Conservation (phyloP, 2,888 invertebrate species). For the Pinctada fucata region DNA sequence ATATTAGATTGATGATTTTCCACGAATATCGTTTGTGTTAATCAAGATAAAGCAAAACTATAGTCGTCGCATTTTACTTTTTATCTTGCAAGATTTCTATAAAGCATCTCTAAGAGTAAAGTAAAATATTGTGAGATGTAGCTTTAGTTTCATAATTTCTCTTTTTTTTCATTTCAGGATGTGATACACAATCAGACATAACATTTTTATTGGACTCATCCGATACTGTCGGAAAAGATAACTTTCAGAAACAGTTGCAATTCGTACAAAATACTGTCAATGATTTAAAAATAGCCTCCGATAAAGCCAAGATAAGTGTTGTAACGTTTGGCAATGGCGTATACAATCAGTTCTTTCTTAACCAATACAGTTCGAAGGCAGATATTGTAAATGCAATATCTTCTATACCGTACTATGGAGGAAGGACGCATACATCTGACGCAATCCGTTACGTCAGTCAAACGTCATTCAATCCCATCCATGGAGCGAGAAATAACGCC, state of each 20-base stretch:
- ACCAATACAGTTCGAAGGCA: constrained; percentile 51
- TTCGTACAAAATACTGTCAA: constrained; percentile 61
- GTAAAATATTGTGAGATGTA: not conserved
- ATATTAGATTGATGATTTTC: too few species aligned
- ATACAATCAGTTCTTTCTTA: constrained; percentile 63
- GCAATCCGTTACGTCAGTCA: constrained; percentile 61
- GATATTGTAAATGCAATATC: constrained; percentile 54
- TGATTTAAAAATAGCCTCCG: constrained; percentile 58
- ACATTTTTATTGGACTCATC: constrained; percentile 65
- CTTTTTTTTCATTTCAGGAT: constrained; percentile 51
- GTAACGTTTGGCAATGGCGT: constrained; percentile 59
- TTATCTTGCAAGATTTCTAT: too few species aligned
- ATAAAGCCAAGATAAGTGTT: constrained; percentile 59
- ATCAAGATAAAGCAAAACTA: too few species aligned
- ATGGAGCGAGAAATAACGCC: constrained; percentile 57
- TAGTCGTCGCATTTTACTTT: too few species aligned
- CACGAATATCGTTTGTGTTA: too few species aligned
- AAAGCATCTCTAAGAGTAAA: too few species aligned
- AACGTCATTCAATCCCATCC: constrained; percentile 60
- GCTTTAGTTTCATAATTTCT: not conserved
- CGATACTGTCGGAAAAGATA: constrained; percentile 55
- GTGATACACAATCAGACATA: constrained; percentile 63
- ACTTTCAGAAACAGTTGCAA: constrained; percentile 60
- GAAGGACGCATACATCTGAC: constrained; percentile 54
- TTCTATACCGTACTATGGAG: constrained; percentile 57